Base-by-base conservation (phyloP, 2,113 vertebrate species). In the Electrona antarctica region DNA sequence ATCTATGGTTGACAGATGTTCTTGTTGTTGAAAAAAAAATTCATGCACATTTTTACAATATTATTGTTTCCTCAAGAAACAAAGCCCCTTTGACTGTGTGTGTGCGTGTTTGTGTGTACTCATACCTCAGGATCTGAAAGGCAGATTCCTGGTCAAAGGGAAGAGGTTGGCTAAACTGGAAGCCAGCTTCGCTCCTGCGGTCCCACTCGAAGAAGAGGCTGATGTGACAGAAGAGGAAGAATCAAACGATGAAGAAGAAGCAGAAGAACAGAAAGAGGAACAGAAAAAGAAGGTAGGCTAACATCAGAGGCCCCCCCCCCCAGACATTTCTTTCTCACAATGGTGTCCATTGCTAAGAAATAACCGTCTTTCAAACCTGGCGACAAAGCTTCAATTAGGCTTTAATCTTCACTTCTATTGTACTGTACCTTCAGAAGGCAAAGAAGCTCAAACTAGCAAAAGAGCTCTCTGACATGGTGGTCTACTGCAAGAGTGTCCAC, bases 221-320 rank as follows among this genome's bases (percentile, higher is more conserved):
- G 93, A 93, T 1, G 95, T 98, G 59, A 97, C 96, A 0, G 97
- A 98, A 14, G 97, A 98, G 85, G 97, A 97, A 0, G 97, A 98
- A 65, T 94, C 94, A 0, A 90, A 93, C 0, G 94, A 95, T 58
- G 96, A 14, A 71, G 94, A 81, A 85, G 94, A 10, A 0, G 74
- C 87, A 78, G 71, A 90, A 76, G 70, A 87, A 15, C 15, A 82
- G 82, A 58, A 79, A 74, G 52, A 89, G 77, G 83, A 92, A 86
- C 78, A 82, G 45, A 73, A 69, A 76, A 71, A 11, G 45, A 86
- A 80, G 74, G 89, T 87, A 60, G 29, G 12, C 29, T n/a, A 7
- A 8, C 48, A n/a, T 56, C 28, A 29, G 13, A 4, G 28, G 0
- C 33, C 29, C 2, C n/a, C n/a, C n/a, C n/a, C n/a, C n/a, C n/a